Evolutionary conservation across 1,140 invertebrate genomes (phyloP).

Genomic region (Portunus trituberculatus): DNA sequence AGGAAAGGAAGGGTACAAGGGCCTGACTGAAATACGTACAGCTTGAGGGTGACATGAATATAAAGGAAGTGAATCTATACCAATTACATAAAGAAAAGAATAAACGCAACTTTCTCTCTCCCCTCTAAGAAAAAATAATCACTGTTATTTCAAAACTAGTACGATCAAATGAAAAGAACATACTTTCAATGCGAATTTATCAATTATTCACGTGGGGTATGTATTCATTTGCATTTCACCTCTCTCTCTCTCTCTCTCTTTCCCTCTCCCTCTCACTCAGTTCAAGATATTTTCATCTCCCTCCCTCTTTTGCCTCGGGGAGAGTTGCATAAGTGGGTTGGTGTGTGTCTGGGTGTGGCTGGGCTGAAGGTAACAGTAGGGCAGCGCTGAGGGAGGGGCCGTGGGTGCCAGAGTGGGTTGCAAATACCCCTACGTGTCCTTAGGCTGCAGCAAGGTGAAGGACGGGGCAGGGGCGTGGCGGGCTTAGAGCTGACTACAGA

Average conservation of each 20-base stretch:
- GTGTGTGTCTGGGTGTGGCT: conserved; percentile 6
- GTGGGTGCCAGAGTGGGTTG: background rate
- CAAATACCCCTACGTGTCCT: conserved; percentile 1
- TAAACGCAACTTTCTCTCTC: no score
- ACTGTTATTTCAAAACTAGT: no score
- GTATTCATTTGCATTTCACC: background rate
- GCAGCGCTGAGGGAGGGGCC: background rate
- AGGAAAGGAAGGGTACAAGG: background rate
- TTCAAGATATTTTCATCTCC: background rate
- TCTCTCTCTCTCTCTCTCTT: background rate
- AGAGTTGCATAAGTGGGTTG: background rate
- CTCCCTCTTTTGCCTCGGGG: background rate
- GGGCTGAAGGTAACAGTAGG: background rate
- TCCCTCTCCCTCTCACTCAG: background rate
- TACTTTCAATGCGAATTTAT: background rate
- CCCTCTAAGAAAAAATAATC: no score
- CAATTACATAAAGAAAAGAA: no score
- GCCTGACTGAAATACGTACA: no score
- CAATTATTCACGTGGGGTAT: background rate
- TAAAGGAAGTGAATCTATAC: no score
- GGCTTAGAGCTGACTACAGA: background rate
- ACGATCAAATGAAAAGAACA: background rate
- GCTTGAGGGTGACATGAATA: no score
- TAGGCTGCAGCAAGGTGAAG: conserved; percentile 1
- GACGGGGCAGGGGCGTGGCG: background rate